Evolutionary conservation across 2,113 vertebrate genomes (phyloP), one percentile per base, ranked within the genome.

Genomic region (Solea senegalensis): DNA sequence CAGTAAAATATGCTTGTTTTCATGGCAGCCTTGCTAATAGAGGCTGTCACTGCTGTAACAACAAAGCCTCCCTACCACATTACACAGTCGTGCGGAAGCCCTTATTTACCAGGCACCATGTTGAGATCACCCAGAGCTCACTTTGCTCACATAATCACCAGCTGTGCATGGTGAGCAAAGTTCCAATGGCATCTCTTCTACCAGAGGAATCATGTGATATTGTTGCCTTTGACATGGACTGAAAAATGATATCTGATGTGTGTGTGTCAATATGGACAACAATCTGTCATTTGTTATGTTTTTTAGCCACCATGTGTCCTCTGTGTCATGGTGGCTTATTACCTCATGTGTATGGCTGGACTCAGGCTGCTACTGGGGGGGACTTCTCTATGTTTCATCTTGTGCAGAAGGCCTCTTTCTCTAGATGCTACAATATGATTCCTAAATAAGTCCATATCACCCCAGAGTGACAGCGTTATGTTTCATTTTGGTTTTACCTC

Each of bases 381-480:
- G 79, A 86, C 80, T 65, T 79, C 60, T 76, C 72, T 67, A 28
- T 67, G 55, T 57, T 78, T 85, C 86, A 86, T 91, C 83, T 69
- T 72, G 72, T 63, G 77, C 48, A 34, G 73, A 74, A 75, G 34
- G 61, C 39, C 34, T 76, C 53, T 83, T 84, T 80, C 1, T 86
- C 75, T 76, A 57, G 28, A 68, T 72, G 80, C 73, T 41, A 68
- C 63, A 68, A 67, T 67, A 72, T 69, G 54, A 82, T 86, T 79
- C 65, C 46, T 64, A 69, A 82, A 78, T 86, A 78, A 89, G 82
- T 84, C 69, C 48, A 62, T 69, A 58, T 86, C 67, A 80, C 53
- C 51, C 14, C 46, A 74, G 52, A 83, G 68, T 84, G 78, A 80
- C 78, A 45, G 56, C 21, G 21, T 21, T 21, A 21, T 21, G 21